Percentiles rank a stretch among this genome's conserved stretches.
Evolutionary conservation across 2,797 vertebrate species (phyloP).

Genomic region (Cirrhinus molitorella): DNA sequence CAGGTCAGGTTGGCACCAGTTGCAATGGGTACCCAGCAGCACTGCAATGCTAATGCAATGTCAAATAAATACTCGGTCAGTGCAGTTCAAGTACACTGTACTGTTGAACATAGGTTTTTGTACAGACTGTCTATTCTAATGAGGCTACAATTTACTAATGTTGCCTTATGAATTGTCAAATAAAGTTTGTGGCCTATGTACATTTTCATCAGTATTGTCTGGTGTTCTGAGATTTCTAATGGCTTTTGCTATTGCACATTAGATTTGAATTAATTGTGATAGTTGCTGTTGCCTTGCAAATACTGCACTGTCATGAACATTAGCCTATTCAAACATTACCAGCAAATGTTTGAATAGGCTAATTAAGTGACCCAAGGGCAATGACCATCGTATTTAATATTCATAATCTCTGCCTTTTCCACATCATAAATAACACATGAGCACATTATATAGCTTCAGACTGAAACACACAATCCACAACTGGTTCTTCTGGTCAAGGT

Average conservation of each 20-base stretch:
- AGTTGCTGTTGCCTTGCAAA: not conserved
- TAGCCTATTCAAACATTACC: no score
- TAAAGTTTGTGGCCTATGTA: not conserved
- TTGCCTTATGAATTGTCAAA: not conserved
- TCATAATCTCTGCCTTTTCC: conserved; percentile 8
- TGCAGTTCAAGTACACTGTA: no score
- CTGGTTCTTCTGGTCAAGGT: not conserved
- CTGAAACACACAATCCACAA: not conserved
- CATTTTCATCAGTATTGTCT: not conserved
- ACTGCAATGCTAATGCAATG: not conserved
- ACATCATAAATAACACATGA: not conserved
- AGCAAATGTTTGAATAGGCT: not conserved
- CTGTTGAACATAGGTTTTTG: not conserved
- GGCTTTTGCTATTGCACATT: not conserved
- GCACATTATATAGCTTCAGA: not conserved
- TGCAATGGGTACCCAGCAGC: not conserved
- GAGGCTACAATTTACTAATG: not conserved
- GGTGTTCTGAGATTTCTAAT: not conserved
- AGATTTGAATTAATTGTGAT: not conserved
- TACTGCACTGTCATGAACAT: not conserved
- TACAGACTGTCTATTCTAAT: not conserved
- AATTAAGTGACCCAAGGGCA: not conserved
- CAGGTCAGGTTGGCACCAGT: not conserved
- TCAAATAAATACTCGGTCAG: no score
- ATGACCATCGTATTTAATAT: conserved; percentile 12